Evolutionary conservation across 2,888 invertebrate genomes (phyloP).

Genomic region (Pristionchus maxplancki): DNA sequence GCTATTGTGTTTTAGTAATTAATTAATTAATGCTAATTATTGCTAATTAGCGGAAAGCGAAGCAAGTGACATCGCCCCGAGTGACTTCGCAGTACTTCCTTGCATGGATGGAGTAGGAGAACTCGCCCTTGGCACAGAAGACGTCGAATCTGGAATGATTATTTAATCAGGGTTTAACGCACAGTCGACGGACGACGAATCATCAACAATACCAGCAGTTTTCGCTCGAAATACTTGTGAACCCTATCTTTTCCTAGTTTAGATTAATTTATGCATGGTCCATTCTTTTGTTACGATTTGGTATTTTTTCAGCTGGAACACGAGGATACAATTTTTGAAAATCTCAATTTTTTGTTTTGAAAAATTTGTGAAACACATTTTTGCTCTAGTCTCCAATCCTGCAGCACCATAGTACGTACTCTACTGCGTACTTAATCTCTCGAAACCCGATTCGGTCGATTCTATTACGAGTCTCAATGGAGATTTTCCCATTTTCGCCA

Average conservation of each 20-base stretch:
- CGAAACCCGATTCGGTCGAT: neutral
- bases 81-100: slow-evolving; percentile 54
- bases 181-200: too few species aligned
- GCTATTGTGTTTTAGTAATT: too few species aligned
- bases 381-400: neutral
- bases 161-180: too few species aligned
- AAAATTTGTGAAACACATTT: neutral
- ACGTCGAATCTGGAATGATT: slow-evolving; percentile 50
- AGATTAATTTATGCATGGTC: too few species aligned
- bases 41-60: slow-evolving; percentile 49
- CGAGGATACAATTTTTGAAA: too few species aligned
- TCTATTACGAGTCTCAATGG: neutral
- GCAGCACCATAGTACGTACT: neutral
- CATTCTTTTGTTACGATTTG: too few species aligned
- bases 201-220: too few species aligned
- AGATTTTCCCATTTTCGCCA: too few species aligned
- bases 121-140: slow-evolving; percentile 52
- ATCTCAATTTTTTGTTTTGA: too few species aligned
- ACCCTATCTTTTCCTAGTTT: too few species aligned
- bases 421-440: neutral
- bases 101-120: slow-evolving; percentile 50
- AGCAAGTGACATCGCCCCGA: slow-evolving; percentile 51
- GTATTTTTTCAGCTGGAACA: too few species aligned
- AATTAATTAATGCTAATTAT: neutral
- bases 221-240: too few species aligned